phyloP scores from a whole-genome alignment of 2,797 vertebrate genomes.

The Coluber constrictor region DNA sequence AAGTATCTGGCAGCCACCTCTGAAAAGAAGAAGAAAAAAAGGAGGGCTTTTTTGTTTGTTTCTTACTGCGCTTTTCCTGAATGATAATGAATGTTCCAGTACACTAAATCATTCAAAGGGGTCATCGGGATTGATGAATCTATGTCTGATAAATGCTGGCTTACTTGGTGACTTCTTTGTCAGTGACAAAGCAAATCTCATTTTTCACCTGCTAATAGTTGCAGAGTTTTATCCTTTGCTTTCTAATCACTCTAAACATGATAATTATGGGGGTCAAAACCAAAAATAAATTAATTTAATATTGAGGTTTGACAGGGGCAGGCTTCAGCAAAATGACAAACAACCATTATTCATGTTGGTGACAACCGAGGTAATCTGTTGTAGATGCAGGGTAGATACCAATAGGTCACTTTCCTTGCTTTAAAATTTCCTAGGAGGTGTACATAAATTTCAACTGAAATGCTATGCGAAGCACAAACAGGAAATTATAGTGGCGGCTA shows the following conservation, averaged over 20 bases:
- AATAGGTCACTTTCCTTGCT: neutral
- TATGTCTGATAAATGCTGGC: slow-evolving; percentile 34
- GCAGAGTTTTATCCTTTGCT: slow-evolving; percentile 18
- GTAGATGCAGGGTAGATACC: neutral
- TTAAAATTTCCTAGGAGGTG: slow-evolving; percentile 14
- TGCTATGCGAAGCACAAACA: slow-evolving; percentile 6
- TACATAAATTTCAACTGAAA: neutral
- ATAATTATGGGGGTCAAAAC: slow-evolving; percentile 20
- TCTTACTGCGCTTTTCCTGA: slow-evolving; percentile 32
- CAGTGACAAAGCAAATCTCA: slow-evolving; percentile 45
- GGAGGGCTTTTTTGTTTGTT: neutral
- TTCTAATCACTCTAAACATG: slow-evolving; percentile 14
- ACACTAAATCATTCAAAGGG: slow-evolving; percentile 32
- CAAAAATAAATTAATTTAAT: neutral
- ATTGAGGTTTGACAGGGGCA: neutral
- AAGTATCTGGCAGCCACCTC: slow-evolving; percentile 29
- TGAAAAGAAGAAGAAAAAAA: slow-evolving; percentile 25
- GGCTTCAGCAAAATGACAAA: slow-evolving; percentile 26
- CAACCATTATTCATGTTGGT: neutral
- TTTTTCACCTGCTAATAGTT: slow-evolving; percentile 26
- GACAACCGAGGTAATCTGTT: neutral
- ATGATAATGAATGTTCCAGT: slow-evolving; percentile 27
- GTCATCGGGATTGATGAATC: slow-evolving; percentile 41
- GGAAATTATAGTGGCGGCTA: neutral
- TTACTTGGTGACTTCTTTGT: slow-evolving; percentile 24